Base-by-base conservation (phyloP, 2,797 vertebrate species). In the Silurus lanzhouensis region DNA sequence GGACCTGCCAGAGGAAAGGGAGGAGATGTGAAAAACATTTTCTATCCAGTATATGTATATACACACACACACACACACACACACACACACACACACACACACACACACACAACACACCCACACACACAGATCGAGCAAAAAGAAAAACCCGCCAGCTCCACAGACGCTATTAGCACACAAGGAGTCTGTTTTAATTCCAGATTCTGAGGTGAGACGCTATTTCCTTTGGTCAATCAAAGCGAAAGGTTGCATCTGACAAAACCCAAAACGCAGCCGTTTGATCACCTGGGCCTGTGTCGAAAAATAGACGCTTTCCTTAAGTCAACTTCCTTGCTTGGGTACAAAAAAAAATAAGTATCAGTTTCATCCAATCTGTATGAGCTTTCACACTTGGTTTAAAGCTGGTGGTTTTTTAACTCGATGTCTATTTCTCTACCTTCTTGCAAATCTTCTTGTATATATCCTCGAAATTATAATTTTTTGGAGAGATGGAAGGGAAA, bases 211-310 rank as follows among this genome's bases (percentile, higher is more conserved):
- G 88, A 90, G 91, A 91, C 77, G 88, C 92, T 89, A 91, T 94
- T 92, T 93, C 91, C 91, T 88, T 75, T 60, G 52, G 86, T 91
- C 84, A 88, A 84, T 91, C 88, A 67, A 86, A 83, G 79, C 87
- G 81, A 46, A 87, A 88, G 89, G 91, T 89, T 88, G 88, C 87
- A 87, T 87, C 83, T 89, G 61, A 90, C 88, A 89, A 38, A 52
- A 90, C 90, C 87, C 90, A 80, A 92, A 93, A 92, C 91, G 88
- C 88, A 90, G 88, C 60, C 83, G 90, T 94, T 92, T 92, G 92
- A 93, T 92, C 91, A 84, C 67, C 82, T 66, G 81, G 25, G 31
- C 63, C 81, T 78, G 20, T 57, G 85, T 80, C 83, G 5, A 88
- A 88, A 89, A 89, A 84, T 61, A 89, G 84, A 84, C 87, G 46